Conservation (phyloP, 1,140 invertebrate species). For the Diploscapter pachys region DNA sequence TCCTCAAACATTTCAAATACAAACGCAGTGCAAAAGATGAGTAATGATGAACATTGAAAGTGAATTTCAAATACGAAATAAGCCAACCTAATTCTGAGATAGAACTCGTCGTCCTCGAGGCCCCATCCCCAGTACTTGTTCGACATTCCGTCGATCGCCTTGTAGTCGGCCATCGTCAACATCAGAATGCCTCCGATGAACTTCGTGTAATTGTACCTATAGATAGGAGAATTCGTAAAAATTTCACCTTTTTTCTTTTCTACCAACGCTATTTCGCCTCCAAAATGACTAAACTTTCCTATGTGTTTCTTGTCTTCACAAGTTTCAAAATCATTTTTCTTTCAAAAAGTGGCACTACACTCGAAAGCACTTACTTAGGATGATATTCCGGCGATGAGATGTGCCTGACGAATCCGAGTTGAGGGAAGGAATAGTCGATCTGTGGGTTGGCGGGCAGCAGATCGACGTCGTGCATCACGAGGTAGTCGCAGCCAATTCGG, state of each 20-base stretch:
- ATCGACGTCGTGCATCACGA: conserved; percentile 99
- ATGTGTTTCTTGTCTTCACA: neutral
- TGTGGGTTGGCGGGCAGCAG: conserved; percentile 82
- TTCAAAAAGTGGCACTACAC: neutral
- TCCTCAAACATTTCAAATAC: too few relatives aligned
- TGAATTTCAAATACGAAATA: neutral
- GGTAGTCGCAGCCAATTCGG: conserved; percentile 79
- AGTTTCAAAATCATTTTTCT: too few relatives aligned
- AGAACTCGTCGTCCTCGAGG: conserved; percentile 97
- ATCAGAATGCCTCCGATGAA: conserved; percentile 96
- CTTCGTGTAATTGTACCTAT: conserved; percentile 87
- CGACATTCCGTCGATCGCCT: conserved; percentile 80
- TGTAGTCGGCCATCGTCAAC: conserved; percentile 67
- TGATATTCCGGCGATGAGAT: conserved; percentile 75
- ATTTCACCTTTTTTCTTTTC: neutral
- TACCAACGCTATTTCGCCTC: too few relatives aligned
- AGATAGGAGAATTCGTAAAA: conserved; percentile 60
- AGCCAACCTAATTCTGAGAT: conserved; percentile 74
- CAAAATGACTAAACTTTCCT: conserved; percentile 67
- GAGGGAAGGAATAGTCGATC: conserved; percentile 77
- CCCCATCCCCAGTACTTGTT: conserved; percentile 99
- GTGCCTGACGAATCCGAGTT: conserved; percentile 70
- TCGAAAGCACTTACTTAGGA: conserved; percentile 44
- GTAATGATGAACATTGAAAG: too few relatives aligned
- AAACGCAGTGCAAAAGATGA: too few relatives aligned